phyloP scores from a whole-genome alignment of 30 jellyfish, hydroid and myxozoan species.

The Rhopilema esculentum region DNA sequence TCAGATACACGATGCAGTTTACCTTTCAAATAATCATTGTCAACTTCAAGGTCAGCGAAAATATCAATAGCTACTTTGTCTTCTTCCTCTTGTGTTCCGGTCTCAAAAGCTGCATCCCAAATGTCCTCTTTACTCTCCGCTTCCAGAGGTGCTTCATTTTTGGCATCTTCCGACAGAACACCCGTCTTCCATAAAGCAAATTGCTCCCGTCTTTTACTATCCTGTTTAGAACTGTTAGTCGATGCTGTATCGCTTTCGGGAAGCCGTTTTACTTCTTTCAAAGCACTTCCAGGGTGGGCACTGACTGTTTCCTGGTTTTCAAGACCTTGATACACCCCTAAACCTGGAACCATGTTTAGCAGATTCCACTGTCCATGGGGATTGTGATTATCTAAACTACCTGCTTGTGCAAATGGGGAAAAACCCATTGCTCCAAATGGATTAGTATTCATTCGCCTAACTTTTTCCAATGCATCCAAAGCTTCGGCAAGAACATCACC shows the following conservation, averaged over 20 bases:
- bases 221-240: not conserved
- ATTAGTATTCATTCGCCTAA: not conserved
- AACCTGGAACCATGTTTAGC: not conserved
- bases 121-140: slow-evolving; percentile 71
- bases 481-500: not conserved
- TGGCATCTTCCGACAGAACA: slow-evolving; percentile 26
- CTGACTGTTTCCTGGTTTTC: not conserved
- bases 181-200: slow-evolving; percentile 86
- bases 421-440: not conserved
- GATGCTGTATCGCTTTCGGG: slow-evolving; percentile 1
- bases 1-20: slow-evolving; percentile 1
- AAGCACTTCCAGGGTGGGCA: not conserved
- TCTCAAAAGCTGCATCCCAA: slow-evolving; percentile 92
- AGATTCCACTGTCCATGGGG: not conserved
- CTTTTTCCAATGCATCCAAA: slow-evolving; percentile 10
- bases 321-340: not conserved
- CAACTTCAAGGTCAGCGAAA: slow-evolving; percentile 40
- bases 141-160: not conserved
- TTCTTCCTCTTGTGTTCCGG: slow-evolving; percentile 45
- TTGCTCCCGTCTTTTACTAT: slow-evolving; percentile 76
- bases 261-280: slow-evolving; percentile 28
- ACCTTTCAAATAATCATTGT: slow-evolving; percentile 55
- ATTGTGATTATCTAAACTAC: not conserved
- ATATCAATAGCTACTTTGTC: slow-evolving; percentile 65
- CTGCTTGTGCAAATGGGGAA: not conserved